Conservation (phyloP, 2,113 vertebrate species). For the Enhydra lutris region DNA sequence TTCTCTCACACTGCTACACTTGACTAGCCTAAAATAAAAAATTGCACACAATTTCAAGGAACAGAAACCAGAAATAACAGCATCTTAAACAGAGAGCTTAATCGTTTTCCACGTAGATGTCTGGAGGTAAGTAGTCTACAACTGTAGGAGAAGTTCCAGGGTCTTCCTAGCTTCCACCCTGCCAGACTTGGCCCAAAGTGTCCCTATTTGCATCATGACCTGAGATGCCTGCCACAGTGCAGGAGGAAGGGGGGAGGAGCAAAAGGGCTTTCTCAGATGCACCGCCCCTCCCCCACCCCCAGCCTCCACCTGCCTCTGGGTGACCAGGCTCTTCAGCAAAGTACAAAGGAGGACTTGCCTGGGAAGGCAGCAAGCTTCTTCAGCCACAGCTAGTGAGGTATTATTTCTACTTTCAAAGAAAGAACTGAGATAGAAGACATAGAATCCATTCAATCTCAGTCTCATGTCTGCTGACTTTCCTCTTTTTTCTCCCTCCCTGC, state of each 20-base stretch:
- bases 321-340: not conserved
- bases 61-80: not conserved
- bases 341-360: not conserved
- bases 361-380: not conserved
- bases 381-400: not conserved
- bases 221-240: rapidly evolving
- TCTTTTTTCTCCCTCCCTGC: not conserved
- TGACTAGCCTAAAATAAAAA: not conserved
- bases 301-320: not conserved
- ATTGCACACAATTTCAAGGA: not conserved
- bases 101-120: rapidly evolving
- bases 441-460: not conserved
- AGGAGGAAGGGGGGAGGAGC: not conserved
- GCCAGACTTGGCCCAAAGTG: not conserved
- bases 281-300: not conserved
- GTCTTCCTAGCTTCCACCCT: not conserved
- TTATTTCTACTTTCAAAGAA: not conserved
- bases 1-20: not conserved
- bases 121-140: not conserved
- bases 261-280: not conserved
- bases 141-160: not conserved
- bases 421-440: not conserved
- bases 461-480: not conserved
- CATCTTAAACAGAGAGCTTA: not conserved
- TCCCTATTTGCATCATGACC: not conserved